Evolutionary conservation across 2,113 vertebrate genomes (phyloP), one percentile per base, ranked within the genome.

Genomic region (Sterna hirundo): DNA sequence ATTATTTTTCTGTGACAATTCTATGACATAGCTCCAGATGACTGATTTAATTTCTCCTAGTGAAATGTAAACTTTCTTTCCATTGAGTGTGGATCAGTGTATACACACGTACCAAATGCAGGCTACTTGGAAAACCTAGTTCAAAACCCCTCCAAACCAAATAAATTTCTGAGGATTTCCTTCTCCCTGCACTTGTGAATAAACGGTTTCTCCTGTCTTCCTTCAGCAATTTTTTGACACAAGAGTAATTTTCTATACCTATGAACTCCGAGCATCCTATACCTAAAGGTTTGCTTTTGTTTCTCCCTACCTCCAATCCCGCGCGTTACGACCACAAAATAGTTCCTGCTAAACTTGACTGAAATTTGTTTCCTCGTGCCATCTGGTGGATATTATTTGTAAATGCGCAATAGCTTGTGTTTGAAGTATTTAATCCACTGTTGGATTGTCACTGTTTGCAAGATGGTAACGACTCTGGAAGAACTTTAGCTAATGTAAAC

Each of bases 341-440:
- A 1, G 13, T 60, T 40, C 46, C 32, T 30, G 26, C 3, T 18
- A 57, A 91, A 22, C 29, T 42, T 25, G n/a, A 58, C 22, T 55
- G 93, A 95, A 97, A 94, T 98, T 97, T 98, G 97, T 95, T 98
- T 97, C 85, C 44, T 97, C 96, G 12, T 97, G 97, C 98, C 98
- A 98, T 91, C 98, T 98, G 96, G 97, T 97, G 98, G 97, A 88
- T 6, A 22, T 75, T 74, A 32, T 90, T 78, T 94, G 96, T 76
- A 97, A 97, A 86, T 83, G 86, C 60, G 1, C 32, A 75, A 9
- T 12, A 38, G 4, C 12, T 29, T 71, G 61, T 15, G 5, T 4
- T 32, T 6, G 7, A 57, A 74, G 18, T 20, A 8, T 12, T 83
- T 84, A 5, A 27, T 51, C n/a, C 32, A 1, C 13, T 1, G 5